Evolutionary conservation across 2,888 invertebrate genomes (phyloP).

Genomic region (Brenthis daphne): DNA sequence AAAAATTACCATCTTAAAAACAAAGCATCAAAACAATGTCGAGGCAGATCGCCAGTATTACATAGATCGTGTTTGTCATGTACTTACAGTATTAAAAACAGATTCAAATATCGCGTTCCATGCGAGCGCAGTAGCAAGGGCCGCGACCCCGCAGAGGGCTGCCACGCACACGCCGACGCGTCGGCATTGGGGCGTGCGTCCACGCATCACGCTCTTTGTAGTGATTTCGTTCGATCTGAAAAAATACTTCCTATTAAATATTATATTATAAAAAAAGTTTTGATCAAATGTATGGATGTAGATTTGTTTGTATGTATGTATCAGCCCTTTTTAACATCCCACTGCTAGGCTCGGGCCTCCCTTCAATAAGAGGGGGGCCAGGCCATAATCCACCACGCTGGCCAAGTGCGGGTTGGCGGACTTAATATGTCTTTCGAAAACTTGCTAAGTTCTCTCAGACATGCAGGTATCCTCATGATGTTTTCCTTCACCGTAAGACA

Average conservation of each 20-base stretch:
- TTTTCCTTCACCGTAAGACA: too few species aligned
- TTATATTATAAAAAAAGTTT: neutral
- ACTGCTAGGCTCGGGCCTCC: too few species aligned
- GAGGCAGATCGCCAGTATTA: neutral
- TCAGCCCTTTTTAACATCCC: too few species aligned
- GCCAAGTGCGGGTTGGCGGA: too few species aligned
- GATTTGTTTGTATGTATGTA: too few species aligned
- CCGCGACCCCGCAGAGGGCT: slow-evolving; percentile 56
- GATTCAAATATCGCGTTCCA: slow-evolving; percentile 71
- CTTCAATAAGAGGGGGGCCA: too few species aligned
- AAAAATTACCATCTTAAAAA: too few species aligned
- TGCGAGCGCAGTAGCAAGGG: slow-evolving; percentile 60
- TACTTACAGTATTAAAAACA: slow-evolving; percentile 61
- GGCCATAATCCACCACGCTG: too few species aligned
- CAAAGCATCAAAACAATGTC: neutral
- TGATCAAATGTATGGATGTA: too few species aligned
- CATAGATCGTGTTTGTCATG: neutral
- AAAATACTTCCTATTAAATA: neutral
- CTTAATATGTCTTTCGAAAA: too few species aligned
- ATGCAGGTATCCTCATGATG: too few species aligned
- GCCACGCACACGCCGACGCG: slow-evolving; percentile 53
- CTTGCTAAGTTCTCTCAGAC: too few species aligned
- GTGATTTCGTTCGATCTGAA: slow-evolving; percentile 27
- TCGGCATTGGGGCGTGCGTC: slow-evolving; percentile 63
- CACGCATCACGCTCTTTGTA: slow-evolving; percentile 59